These are phyloP conservation scores for Rhogogaster chlorosoma DNA, from an alignment of 2,888 invertebrate genomes.

Conservation along the genomic window DNA sequence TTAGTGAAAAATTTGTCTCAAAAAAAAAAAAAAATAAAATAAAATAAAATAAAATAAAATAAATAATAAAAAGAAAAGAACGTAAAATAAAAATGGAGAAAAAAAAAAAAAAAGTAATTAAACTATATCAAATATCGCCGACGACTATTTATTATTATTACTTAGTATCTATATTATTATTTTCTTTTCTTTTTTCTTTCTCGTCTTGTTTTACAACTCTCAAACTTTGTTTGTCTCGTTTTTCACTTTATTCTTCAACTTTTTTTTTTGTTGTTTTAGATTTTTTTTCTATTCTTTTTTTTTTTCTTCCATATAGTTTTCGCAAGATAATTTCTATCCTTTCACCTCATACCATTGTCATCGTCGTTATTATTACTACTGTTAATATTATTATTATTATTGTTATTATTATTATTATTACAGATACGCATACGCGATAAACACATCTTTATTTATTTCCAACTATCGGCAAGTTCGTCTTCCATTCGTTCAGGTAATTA, in stretches of 20 bases:
- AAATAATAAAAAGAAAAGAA: background rate
- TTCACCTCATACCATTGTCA: background rate
- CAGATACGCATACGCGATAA: background rate
- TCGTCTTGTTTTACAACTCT: background rate
- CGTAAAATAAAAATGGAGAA: background rate
- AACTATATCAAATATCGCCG: background rate
- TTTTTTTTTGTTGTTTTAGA: background rate
- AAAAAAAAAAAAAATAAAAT: background rate
- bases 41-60: background rate
- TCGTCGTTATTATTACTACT: background rate
- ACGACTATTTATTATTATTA: background rate
- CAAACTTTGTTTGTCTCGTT: background rate
- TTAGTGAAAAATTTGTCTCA: background rate
- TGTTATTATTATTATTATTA: background rate
- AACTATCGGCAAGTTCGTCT: background rate
- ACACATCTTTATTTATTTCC: background rate
- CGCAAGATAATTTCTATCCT: background rate
- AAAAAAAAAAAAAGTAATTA: background rate
- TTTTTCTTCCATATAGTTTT: background rate
- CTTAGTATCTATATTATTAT: background rate
- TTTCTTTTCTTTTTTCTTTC: background rate
- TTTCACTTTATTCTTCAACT: background rate
- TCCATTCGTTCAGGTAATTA: background rate
- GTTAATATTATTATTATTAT: background rate
- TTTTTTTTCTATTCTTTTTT: too few species aligned